Conservation (phyloP, 2,888 invertebrate species). For the Cantharis lateralis region DNA sequence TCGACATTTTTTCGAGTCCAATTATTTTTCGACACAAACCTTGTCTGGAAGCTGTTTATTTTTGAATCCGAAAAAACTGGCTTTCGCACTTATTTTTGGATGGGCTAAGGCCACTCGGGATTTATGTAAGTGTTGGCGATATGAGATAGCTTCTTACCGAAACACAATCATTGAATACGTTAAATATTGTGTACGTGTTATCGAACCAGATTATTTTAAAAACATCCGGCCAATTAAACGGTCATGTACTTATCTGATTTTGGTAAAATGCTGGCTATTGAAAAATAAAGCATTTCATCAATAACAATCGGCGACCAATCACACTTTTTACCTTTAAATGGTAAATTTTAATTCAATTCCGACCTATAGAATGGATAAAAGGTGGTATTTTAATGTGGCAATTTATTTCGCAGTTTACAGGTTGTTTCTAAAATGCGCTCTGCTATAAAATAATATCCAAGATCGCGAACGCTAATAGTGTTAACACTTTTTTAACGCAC, state of each 20-base stretch:
- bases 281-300: neutral
- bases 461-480: neutral
- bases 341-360: neutral
- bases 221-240: slow-evolving; percentile 25
- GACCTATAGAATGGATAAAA: neutral
- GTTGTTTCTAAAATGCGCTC: neutral
- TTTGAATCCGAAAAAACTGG: slow-evolving; percentile 46
- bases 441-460: neutral
- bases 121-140: slow-evolving; percentile 45
- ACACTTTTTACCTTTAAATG: neutral
- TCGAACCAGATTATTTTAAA: slow-evolving; percentile 23
- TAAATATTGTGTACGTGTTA: slow-evolving; percentile 28
- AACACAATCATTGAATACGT: slow-evolving; percentile 32
- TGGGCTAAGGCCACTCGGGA: slow-evolving; percentile 40
- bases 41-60: slow-evolving; percentile 47
- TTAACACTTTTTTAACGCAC: neutral
- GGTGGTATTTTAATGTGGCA: slow-evolving; percentile 1
- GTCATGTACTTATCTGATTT: slow-evolving; percentile 24
- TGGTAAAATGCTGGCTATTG: neutral
- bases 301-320: slow-evolving; percentile 2
- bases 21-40: slow-evolving; percentile 53
- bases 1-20: slow-evolving; percentile 50
- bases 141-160: slow-evolving; percentile 39
- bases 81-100: slow-evolving; percentile 47
- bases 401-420: neutral